phyloP scores from a whole-genome alignment of 2,113 vertebrate species.

The Oreochromis tanganicae region DNA sequence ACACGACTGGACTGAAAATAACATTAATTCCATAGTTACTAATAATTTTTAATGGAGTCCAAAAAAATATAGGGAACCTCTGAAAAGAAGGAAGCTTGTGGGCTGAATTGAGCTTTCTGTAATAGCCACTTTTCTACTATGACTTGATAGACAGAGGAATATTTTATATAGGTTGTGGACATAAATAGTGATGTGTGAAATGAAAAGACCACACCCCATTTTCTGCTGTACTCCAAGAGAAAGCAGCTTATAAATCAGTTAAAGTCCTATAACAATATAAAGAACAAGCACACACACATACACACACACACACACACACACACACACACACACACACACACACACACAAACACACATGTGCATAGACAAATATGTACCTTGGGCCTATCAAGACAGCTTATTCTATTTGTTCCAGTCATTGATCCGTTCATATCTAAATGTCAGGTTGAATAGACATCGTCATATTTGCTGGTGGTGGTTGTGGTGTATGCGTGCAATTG shows the following conservation, averaged over 20 bases:
- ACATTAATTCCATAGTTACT: background rate
- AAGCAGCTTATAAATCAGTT: background rate
- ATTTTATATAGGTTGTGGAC: background rate
- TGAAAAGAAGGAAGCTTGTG: background rate
- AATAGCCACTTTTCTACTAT: background rate
- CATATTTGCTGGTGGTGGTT: conserved; percentile 26
- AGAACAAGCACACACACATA: background rate
- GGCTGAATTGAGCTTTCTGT: background rate
- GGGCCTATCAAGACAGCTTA: conserved; percentile 31
- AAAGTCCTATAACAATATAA: background rate
- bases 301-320: background rate
- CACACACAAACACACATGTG: background rate
- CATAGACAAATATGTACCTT: conserved; percentile 1
- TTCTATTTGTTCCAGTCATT: conserved; percentile 54
- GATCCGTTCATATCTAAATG: conserved; percentile 61
- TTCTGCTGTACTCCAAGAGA: background rate
- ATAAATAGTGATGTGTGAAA: background rate
- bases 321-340: background rate
- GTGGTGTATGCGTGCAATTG: background rate
- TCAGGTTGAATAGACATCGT: conserved; percentile 47
- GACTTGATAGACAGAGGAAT: background rate
- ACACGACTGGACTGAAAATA: background rate
- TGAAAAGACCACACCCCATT: background rate
- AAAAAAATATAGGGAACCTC: background rate
- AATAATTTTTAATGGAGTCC: background rate